Percentiles rank a stretch among this genome's conserved stretches.
phyloP scores from a whole-genome alignment of 2,888 invertebrate genomes.

The Pecten maximus region DNA sequence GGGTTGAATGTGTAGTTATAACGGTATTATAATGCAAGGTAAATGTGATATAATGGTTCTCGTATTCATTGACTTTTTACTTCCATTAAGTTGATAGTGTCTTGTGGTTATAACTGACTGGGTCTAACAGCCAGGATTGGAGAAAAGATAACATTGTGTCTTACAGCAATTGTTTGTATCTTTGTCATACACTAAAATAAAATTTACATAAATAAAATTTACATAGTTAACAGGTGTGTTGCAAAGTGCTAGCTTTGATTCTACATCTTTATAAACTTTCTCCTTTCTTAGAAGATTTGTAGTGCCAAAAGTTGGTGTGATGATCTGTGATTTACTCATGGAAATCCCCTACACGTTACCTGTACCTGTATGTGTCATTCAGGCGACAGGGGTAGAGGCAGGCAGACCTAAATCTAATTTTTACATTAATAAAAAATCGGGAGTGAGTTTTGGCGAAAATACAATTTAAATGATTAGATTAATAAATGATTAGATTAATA shows the following conservation, averaged over 20 bases:
- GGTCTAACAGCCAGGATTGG: not conserved
- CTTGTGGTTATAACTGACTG: not conserved
- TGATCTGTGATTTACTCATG: too few relatives aligned
- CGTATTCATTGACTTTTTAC: not conserved
- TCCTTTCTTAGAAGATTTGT: too few relatives aligned
- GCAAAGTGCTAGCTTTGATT: not conserved
- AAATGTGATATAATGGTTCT: not conserved
- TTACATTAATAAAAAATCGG: too few relatives aligned
- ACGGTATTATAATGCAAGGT: not conserved
- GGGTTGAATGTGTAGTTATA: not conserved
- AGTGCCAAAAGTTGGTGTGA: too few relatives aligned
- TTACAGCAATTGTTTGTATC: not conserved
- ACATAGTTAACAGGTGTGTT: not conserved
- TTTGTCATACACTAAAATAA: not conserved
- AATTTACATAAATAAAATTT: not conserved
- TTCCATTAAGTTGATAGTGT: not conserved
- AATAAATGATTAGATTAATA: too few relatives aligned
- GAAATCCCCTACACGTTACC: too few relatives aligned
- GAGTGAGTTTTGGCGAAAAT: too few relatives aligned
- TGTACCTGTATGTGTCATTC: too few relatives aligned
- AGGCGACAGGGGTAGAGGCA: too few relatives aligned
- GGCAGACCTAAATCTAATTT: too few relatives aligned
- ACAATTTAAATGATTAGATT: too few relatives aligned
- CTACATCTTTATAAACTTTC: not conserved
- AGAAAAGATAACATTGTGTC: not conserved